Percentiles rank a stretch among this genome's conserved stretches.
Conservation (phyloP, 2,797 vertebrate species). For the Epinephelus coioides region DNA sequence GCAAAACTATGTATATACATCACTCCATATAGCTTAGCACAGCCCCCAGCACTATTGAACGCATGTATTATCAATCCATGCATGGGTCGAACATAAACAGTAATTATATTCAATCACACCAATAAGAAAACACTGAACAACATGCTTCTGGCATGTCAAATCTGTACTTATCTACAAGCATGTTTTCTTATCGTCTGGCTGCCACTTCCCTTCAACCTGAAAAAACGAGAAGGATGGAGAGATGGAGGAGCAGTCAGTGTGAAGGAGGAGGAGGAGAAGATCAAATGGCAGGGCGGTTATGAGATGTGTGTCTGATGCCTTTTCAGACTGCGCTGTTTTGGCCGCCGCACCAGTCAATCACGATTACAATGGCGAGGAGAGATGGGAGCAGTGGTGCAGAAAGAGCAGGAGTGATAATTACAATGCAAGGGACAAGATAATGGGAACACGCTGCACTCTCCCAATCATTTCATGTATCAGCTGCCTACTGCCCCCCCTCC, state of each 20-base stretch:
- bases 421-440: conserved; percentile 92
- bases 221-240: conserved; percentile 55
- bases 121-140: conserved; percentile 76
- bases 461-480: conserved; percentile 90
- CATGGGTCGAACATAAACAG: conserved; percentile 61
- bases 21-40: conserved; percentile 25
- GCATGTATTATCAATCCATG: conserved; percentile 58
- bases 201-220: conserved; percentile 72
- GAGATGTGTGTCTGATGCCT: conserved; percentile 88
- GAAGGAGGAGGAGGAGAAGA: conserved; percentile 82
- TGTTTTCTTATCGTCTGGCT: conserved; percentile 73
- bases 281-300: conserved; percentile 87
- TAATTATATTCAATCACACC: conserved; percentile 67
- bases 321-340: conserved; percentile 89
- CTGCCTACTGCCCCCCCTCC: conserved; percentile 80
- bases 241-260: conserved; percentile 71
- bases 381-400: conserved; percentile 91
- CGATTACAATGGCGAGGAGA: conserved; percentile 90
- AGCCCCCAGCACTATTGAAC: conserved; percentile 16
- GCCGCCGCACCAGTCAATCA: conserved; percentile 92
- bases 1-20: not conserved
- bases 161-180: conserved; percentile 58
- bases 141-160: conserved; percentile 57
- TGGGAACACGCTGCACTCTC: conserved; percentile 88
- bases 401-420: conserved; percentile 91